Percentiles rank a stretch among this genome's conserved stretches.
phyloP scores from a whole-genome alignment of 2,888 invertebrate genomes.

The Apamea monoglypha region DNA sequence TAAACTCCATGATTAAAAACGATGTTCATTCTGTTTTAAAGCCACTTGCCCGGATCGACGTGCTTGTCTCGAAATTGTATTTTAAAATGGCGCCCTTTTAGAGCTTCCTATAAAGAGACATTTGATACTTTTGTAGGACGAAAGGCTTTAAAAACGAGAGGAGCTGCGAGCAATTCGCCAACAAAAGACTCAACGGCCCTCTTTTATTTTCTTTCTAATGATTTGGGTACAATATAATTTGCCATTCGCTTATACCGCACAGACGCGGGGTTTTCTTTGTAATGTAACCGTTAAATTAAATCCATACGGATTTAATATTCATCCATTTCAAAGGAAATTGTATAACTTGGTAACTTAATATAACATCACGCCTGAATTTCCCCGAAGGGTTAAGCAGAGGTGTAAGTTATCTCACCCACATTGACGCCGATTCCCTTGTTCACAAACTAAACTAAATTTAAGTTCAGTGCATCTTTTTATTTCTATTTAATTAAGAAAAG shows the following conservation, averaged over 20 bases:
- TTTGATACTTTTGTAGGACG: slow-evolving; percentile 69
- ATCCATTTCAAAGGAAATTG: background rate
- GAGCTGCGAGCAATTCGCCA: slow-evolving; percentile 57
- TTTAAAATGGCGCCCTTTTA: slow-evolving; percentile 72
- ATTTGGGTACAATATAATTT: slow-evolving; percentile 57
- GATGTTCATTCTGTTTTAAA: slow-evolving; percentile 76
- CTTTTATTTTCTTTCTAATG: slow-evolving; percentile 62
- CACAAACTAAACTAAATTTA: no score
- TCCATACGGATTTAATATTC: background rate
- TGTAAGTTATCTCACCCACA: background rate
- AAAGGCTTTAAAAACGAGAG: slow-evolving; percentile 68
- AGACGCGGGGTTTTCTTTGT: slow-evolving; percentile 9
- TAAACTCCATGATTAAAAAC: slow-evolving; percentile 81
- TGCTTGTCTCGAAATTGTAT: slow-evolving; percentile 73
- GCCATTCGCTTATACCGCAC: slow-evolving; percentile 31
- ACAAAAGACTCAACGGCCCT: slow-evolving; percentile 55
- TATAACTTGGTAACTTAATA: background rate
- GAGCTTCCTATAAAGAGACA: slow-evolving; percentile 64
- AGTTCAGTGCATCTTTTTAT: no score
- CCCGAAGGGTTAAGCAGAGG: background rate
- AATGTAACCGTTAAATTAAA: slow-evolving; percentile 6
- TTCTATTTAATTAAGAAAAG: no score
- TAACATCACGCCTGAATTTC: background rate
- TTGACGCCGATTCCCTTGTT: no score
- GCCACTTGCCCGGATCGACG: slow-evolving; percentile 72